Evolutionary conservation across 2,113 vertebrate genomes (phyloP).

Genomic region (Myotis brandtii): DNA sequence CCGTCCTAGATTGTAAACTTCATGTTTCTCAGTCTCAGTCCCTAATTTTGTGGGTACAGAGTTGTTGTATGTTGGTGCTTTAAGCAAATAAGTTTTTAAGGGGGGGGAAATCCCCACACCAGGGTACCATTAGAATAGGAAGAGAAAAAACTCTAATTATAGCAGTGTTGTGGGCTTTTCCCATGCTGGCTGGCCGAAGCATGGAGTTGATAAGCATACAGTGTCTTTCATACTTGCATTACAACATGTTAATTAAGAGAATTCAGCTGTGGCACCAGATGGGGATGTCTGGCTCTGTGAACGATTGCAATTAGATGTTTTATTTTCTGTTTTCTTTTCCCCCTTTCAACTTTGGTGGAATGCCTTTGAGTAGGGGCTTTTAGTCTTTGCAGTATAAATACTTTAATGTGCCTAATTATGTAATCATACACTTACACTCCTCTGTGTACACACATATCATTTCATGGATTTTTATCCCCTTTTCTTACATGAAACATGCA

Average conservation of each 20-base stretch:
- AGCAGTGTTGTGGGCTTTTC: conserved; percentile 73
- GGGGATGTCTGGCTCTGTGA: conserved; percentile 83
- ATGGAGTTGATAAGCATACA: conserved; percentile 82
- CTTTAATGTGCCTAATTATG: conserved; percentile 85
- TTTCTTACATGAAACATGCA: conserved; percentile 78
- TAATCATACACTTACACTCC: conserved; percentile 83
- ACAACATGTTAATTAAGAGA: conserved; percentile 89
- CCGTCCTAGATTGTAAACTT: neutral
- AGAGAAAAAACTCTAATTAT: conserved; percentile 79
- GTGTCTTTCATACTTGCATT: conserved; percentile 82
- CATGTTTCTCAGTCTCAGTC: neutral
- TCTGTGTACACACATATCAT: conserved; percentile 82
- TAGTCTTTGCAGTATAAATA: conserved; percentile 81
- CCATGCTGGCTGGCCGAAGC: conserved; percentile 79
- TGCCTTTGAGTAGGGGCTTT: conserved; percentile 82
- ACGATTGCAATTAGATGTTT: conserved; percentile 87
- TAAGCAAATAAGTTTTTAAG: conserved; percentile 46
- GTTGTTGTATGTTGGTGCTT: neutral
- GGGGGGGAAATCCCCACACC: neutral
- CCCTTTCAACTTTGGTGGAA: conserved; percentile 80
- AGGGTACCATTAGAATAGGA: conserved; percentile 65
- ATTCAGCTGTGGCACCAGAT: conserved; percentile 88
- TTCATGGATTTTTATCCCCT: conserved; percentile 70
- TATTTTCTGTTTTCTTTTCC: conserved; percentile 80
- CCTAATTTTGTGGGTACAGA: conserved; percentile 11